Base-by-base conservation (phyloP, 2,888 invertebrate species). In the Temnothorax rugatulus region DNA sequence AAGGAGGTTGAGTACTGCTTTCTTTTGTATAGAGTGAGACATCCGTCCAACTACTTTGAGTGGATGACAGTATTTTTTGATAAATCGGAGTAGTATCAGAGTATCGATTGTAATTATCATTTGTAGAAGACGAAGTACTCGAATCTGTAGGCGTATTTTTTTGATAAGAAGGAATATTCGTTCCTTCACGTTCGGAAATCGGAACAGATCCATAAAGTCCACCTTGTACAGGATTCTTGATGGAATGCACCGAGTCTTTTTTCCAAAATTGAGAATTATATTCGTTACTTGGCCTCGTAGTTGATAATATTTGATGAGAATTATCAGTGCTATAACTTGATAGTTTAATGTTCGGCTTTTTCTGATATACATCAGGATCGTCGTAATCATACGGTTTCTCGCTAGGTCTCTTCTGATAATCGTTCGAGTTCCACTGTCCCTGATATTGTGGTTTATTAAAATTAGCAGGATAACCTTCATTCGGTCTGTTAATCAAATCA, bases 371-470 rank as follows among this genome's bases (percentile, higher is more conserved):
- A 34, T 52, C n/a, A 25, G 54, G 68, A 44, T 73, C 34, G 13
- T 25, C 38, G 11, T 79, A 13, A 38, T 85, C 68, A 11, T 64
- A 47, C 0, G 44, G 75, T n/a, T n/a, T 61, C 15, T 64, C 61
- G n/a, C 34, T 18, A 9, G 73, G 75, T 68, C 61, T 75, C 13
- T 61, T n/a, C 0, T 71, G 66, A 34, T 88, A 82, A 18, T 29
- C 13, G 18, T 81, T 79, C 21, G 61, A 83, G 21, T 68, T 82
- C 82, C 61, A 84, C 9, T 68, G 34, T 21, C 54, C 84, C 4
- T 77, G 84, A 29, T 88, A 64, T 18, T 77, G 85, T 9, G 85
- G n/a, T 21, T 83, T 73, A 29, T 85, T 73, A 69, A 76, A 69
- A 47, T 75, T 83, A 21, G 11, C 38, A 3, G 13, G 1, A 13